Base-by-base conservation (phyloP, 2,797 vertebrate species). In the Halcyon smyrnensis region DNA sequence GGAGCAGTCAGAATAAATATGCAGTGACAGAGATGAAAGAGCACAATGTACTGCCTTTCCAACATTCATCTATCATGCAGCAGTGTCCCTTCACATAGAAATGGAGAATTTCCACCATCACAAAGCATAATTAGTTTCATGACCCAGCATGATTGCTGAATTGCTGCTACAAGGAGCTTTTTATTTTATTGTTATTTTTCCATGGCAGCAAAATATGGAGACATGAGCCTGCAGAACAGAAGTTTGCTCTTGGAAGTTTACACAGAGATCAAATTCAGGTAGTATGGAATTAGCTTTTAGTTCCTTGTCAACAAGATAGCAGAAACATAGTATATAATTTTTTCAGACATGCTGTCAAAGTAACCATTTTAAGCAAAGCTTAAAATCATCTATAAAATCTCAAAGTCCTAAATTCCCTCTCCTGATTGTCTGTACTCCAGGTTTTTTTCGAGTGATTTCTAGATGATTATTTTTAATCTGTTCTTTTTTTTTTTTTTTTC, bases 1-100 rank as follows among this genome's bases (percentile, higher is more conserved):
- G 97, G 97, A 98, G 97, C 96, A 97, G 97, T 98, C 96, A 97
- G 98, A 98, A 98, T 98, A 98, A 98, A 98, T 98, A 98, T 95
- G 94, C 97, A 97, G 97, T 95, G 97, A 97, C 98, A 97, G 93
- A 98, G 97, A 98, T 97, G 95, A 97, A 98, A 98, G 97, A 98
- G 96, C 93, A 93, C 88, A 95, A 96, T 76, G 87, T 77, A 95
- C 91, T 90, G 91, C 89, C 87, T 97, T 98, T 96, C 96, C 90
- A 98, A 93, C 93, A 93, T 95, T 95, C 97, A 97, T 98, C 95
- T 90, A 94, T 98, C 97, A 98, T 95, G 85, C 84, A 71, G 88
- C 80, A 80, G 57, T 95, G 80, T 89, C 93, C 91, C 93, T 91
- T 79, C 57, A 86, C 91, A 97, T 71, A 48, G 97, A 98, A 98